Evolutionary conservation across 1,140 invertebrate genomes (phyloP).

Genomic region (Pseudachorutes palmiensis): DNA sequence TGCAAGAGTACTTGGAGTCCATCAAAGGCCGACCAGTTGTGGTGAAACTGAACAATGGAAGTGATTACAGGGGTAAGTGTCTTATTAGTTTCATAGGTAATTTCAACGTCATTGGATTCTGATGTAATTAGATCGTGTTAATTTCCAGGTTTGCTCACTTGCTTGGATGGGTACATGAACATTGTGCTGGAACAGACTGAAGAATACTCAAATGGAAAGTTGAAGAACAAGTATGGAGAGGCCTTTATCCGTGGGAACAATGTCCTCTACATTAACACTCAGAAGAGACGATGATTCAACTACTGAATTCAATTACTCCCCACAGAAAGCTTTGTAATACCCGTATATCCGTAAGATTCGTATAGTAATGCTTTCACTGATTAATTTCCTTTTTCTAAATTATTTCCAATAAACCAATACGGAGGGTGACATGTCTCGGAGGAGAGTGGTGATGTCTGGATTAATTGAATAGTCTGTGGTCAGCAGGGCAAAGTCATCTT

Average conservation of each 20-base stretch:
- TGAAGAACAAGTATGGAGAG: conserved; percentile 99
- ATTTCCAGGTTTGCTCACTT: conserved; percentile 88
- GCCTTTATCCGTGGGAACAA: conserved; percentile 98
- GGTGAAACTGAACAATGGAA: conserved; percentile 98
- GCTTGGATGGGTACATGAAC: conserved; percentile 99
- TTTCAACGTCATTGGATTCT: too few species aligned
- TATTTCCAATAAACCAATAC: too few species aligned
- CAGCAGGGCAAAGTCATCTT: too few species aligned
- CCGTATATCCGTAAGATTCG: too few species aligned
- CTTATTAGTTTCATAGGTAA: too few species aligned
- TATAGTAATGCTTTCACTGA: too few species aligned
- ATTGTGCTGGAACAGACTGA: conserved; percentile 99
- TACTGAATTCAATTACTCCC: too few species aligned
- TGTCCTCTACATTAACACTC: conserved; percentile 91
- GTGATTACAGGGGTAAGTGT: conserved; percentile 93
- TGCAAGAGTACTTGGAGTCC: conserved; percentile 96
- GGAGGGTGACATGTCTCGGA: too few species aligned
- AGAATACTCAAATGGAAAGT: conserved; percentile 97
- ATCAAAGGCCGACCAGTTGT: conserved; percentile 98
- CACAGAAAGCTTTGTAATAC: too few species aligned
- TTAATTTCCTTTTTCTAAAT: too few species aligned
- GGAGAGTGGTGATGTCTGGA: too few species aligned
- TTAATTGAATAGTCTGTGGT: too few species aligned
- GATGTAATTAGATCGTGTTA: conserved; percentile 14
- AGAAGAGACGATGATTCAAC: conserved; percentile 70